Conservation (phyloP, 2,888 invertebrate genomes). For the Malachius bipustulatus region DNA sequence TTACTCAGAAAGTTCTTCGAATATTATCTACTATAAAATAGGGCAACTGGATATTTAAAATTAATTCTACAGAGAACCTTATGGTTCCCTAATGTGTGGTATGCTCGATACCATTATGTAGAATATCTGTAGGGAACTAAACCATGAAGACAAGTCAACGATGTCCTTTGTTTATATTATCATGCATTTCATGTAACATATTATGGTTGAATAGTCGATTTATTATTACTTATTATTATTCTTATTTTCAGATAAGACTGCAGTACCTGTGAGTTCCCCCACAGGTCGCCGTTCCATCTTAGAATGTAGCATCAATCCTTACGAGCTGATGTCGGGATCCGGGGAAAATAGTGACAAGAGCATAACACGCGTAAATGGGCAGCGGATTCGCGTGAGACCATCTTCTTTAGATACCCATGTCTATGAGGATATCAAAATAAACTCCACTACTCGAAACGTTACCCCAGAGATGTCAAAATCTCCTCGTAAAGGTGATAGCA, state of each 20-base stretch:
- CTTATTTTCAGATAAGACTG: slow-evolving; percentile 14
- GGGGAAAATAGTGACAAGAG: slow-evolving; percentile 23
- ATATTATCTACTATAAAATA: too few species aligned
- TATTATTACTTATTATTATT: too few species aligned
- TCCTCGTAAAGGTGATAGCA: slow-evolving; percentile 13
- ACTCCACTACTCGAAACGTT: slow-evolving; percentile 14
- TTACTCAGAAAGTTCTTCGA: too few species aligned
- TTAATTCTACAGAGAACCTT: too few species aligned
- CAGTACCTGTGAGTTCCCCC: slow-evolving; percentile 19
- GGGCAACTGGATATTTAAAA: too few species aligned
- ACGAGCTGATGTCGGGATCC: slow-evolving; percentile 56
- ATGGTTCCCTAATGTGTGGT: too few species aligned
- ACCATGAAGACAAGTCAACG: too few species aligned
- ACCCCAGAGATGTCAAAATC: slow-evolving; percentile 12
- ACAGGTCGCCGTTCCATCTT: slow-evolving; percentile 56
- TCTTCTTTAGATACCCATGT: slow-evolving; percentile 24
- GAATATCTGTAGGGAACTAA: too few species aligned
- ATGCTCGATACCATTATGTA: too few species aligned
- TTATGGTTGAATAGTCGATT: too few species aligned
- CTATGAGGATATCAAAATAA: slow-evolving; percentile 30
- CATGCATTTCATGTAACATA: too few species aligned
- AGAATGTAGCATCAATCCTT: slow-evolving; percentile 75
- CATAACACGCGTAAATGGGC: slow-evolving; percentile 32
- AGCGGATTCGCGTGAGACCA: slow-evolving; percentile 37
- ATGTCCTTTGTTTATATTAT: too few species aligned